phyloP scores from a whole-genome alignment of 1,140 invertebrate genomes.

The Halyomorpha halys region DNA sequence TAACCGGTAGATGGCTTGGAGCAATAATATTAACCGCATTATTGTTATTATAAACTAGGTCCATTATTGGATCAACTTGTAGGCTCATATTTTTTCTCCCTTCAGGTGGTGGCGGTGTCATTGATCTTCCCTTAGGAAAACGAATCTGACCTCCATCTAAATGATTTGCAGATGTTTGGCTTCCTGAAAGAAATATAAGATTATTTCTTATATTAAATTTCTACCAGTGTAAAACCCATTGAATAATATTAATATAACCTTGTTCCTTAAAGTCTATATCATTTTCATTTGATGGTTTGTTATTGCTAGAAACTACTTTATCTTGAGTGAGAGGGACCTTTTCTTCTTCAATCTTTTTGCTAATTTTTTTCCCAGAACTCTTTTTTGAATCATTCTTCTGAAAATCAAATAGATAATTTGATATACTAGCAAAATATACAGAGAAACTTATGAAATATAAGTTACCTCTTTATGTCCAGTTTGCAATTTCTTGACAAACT shows the following conservation, averaged over 20 bases:
- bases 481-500: neutral
- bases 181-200: neutral
- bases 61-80: neutral
- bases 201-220: neutral
- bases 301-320: too few species aligned
- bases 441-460: neutral
- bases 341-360: too few species aligned
- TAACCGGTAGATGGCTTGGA: neutral
- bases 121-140: neutral
- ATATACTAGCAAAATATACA: neutral
- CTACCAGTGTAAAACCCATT: neutral
- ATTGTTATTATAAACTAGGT: too few species aligned
- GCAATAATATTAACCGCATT: neutral
- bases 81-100: conserved; percentile 3
- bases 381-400: neutral
- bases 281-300: neutral
- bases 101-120: neutral
- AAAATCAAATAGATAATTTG: neutral
- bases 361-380: too few species aligned
- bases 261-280: neutral
- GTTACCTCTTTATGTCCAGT: neutral
- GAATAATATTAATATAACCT: neutral
- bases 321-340: too few species aligned
- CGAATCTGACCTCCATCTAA: neutral
- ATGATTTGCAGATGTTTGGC: neutral